Conservation (phyloP, 2,888 invertebrate genomes). For the Acrobasis repandana region DNA sequence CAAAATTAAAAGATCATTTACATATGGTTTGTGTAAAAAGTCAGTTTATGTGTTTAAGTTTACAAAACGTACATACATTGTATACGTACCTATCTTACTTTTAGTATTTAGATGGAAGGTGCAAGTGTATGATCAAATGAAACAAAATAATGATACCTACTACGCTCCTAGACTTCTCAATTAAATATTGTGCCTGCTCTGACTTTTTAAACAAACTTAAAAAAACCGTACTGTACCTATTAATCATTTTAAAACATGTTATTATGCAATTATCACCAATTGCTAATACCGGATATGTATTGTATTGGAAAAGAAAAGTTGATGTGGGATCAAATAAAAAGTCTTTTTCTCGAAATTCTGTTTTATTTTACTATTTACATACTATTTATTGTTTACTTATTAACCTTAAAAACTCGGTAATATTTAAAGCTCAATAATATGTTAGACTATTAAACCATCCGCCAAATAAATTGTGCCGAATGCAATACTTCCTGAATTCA, state of each 20-base stretch:
- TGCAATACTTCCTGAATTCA: constrained; percentile 87
- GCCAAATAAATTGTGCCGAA: constrained; percentile 71
- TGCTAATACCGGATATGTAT: constrained; percentile 27
- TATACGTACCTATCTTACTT: no score
- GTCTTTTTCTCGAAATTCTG: constrained; percentile 27
- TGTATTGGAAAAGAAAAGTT: constrained; percentile 26
- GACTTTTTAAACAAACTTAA: constrained; percentile 14
- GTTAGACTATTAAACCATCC: constrained; percentile 71
- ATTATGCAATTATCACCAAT: constrained; percentile 6
- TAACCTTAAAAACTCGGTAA: neutral
- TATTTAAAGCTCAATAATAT: constrained; percentile 48
- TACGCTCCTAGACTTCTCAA: no score
- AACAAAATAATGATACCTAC: no score
- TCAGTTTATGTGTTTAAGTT: neutral
- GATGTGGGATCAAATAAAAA: constrained; percentile 37
- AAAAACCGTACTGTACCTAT: neutral
- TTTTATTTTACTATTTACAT: constrained; percentile 28
- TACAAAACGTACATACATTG: no score
- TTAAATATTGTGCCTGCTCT: neutral
- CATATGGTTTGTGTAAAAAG: constrained; percentile 11
- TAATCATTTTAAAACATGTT: neutral
- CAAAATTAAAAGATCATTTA: constrained; percentile 1
- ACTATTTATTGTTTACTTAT: neutral
- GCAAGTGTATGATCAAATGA: no score
- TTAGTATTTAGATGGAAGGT: no score